These are phyloP conservation scores for Bombylius major DNA, from an alignment of 2,888 invertebrate genomes.

Conservation along the genomic window DNA sequence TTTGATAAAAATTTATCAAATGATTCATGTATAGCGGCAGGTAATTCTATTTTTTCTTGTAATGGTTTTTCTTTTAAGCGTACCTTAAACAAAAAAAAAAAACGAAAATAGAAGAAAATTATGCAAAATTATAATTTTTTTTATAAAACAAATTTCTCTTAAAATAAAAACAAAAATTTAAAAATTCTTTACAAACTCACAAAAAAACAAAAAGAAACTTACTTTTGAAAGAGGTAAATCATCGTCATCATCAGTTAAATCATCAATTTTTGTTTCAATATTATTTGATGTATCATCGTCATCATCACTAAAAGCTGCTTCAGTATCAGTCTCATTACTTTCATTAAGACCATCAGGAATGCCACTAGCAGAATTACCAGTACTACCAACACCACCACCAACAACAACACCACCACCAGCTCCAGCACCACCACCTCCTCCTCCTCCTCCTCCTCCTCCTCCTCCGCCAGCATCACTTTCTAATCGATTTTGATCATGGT, in stretches of 20 bases:
- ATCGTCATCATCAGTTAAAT: slow-evolving; percentile 42
- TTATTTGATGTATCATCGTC: slow-evolving; percentile 42
- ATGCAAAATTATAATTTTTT: neutral
- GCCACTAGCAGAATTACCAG: neutral
- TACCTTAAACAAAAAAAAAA: slow-evolving; percentile 21
- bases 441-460: slow-evolving; percentile 5
- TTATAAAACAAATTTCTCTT: neutral
- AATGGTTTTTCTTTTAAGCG: slow-evolving; percentile 36
- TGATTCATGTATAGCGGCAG: slow-evolving; percentile 30
- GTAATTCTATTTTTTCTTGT: slow-evolving; percentile 33
- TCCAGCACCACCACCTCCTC: slow-evolving; percentile 1
- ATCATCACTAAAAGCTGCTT: slow-evolving; percentile 26
- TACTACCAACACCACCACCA: neutral
- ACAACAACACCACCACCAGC: neutral
- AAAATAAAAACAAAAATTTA: neutral
- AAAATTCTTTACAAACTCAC: neutral
- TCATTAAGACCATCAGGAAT: slow-evolving; percentile 20
- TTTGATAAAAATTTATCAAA: slow-evolving; percentile 32
- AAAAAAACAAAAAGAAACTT: slow-evolving; percentile 38
- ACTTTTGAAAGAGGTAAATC: slow-evolving; percentile 70
- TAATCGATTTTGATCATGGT: slow-evolving; percentile 10
- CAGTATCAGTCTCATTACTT: slow-evolving; percentile 29
- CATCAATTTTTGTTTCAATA: slow-evolving; percentile 27
- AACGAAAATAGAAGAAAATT: neutral
- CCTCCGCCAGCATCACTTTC: slow-evolving; percentile 10